Evolutionary conservation across 2,888 invertebrate genomes (phyloP).

Genomic region (Linnaemya vulpina): DNA sequence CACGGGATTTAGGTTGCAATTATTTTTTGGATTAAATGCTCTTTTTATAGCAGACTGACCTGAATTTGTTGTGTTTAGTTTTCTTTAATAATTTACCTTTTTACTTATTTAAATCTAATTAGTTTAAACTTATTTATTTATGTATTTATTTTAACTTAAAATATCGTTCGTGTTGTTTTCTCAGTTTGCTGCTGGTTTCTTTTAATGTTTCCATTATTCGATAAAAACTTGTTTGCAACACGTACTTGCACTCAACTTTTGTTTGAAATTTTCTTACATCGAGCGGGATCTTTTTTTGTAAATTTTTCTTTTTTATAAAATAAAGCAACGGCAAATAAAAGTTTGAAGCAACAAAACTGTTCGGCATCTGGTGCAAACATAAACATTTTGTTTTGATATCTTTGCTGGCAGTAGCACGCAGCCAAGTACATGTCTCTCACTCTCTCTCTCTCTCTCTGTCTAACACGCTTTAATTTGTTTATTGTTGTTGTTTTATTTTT

Average conservation of each 20-base stretch:
- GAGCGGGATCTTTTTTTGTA: not conserved
- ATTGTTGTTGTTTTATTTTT: not conserved
- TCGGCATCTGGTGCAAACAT: conserved; percentile 12
- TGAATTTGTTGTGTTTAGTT: not conserved
- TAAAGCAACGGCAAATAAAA: not conserved
- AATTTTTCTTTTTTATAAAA: not conserved
- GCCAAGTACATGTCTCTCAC: no score
- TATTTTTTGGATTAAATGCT: no score
- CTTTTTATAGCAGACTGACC: no score
- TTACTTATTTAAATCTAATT: not conserved
- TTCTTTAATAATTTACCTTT: not conserved
- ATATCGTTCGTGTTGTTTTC: not conserved
- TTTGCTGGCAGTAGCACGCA: not conserved
- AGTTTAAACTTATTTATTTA: not conserved
- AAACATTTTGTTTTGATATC: not conserved
- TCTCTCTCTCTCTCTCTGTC: no score
- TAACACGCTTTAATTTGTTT: not conserved
- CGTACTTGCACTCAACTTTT: conserved; percentile 17
- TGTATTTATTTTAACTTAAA: not conserved
- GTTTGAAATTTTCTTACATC: not conserved
- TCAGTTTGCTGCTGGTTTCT: not conserved
- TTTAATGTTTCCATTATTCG: not conserved
- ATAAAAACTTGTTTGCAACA: not conserved
- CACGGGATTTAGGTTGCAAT: no score
- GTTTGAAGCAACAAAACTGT: not conserved